phyloP scores from a whole-genome alignment of 2,888 invertebrate genomes.

The Cosmorhoe ocellata region DNA sequence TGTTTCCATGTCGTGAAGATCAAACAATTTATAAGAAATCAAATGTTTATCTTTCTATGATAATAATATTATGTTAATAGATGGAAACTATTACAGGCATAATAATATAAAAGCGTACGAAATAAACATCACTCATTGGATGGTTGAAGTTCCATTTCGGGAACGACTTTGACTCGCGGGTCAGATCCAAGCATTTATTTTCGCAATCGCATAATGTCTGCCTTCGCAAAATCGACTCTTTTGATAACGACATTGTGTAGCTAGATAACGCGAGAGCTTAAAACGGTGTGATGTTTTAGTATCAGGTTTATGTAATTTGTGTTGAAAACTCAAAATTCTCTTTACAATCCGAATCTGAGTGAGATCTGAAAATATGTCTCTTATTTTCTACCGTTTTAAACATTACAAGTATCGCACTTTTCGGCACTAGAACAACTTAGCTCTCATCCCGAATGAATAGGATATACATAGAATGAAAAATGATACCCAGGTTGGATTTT shows the following conservation, averaged over 20 bases:
- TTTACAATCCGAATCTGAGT: too few relatives aligned
- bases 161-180: constrained; percentile 3
- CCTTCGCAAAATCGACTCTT: constrained; percentile 2
- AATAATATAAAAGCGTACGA: constrained; percentile 7
- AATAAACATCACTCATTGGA: constrained; percentile 7
- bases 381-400: too few relatives aligned
- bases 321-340: too few relatives aligned
- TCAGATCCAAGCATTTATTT: constrained; percentile 7
- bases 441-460: not conserved
- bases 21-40: constrained; percentile 25
- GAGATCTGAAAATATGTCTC: too few relatives aligned
- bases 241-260: constrained; percentile 13
- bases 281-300: not conserved
- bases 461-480: not conserved
- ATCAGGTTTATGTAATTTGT: too few relatives aligned
- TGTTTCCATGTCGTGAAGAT: constrained; percentile 7
- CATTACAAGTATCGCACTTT: not conserved
- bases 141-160: constrained; percentile 5
- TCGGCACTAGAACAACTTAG: not conserved
- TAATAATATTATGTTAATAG: constrained; percentile 17
- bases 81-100: constrained; percentile 21
- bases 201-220: constrained; percentile 7
- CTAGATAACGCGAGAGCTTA: constrained; percentile 3
- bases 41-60: too few relatives aligned
- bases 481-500: too few relatives aligned